These are phyloP conservation scores for Tetragnatha montana DNA, from an alignment of 2,888 invertebrate genomes.

Conservation along the genomic window DNA sequence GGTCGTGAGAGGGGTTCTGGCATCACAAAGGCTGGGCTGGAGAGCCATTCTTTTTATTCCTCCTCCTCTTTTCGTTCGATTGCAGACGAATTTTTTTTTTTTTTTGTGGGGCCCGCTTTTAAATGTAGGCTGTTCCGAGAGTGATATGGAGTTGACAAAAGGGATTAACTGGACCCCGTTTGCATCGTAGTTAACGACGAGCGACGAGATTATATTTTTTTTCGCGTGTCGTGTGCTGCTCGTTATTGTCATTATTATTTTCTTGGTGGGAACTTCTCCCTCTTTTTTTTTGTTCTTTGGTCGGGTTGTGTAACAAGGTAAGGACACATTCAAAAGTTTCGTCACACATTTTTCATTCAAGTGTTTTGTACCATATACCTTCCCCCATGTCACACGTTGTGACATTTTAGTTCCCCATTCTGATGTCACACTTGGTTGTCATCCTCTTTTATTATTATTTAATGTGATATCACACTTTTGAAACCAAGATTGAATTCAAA, in stretches of 20 bases:
- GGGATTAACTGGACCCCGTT: slow-evolving; percentile 47
- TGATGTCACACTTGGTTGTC: too few species aligned
- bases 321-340: background rate
- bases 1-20: slow-evolving; percentile 57
- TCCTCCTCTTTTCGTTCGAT: background rate
- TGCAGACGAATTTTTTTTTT: slow-evolving; percentile 41
- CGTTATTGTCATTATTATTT: background rate
- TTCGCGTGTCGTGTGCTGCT: background rate
- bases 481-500: too few species aligned
- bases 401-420: too few species aligned
- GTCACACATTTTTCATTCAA: too few species aligned
- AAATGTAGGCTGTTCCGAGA: slow-evolving; percentile 42
- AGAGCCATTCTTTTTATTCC: slow-evolving; percentile 34
- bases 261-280: background rate
- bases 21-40: slow-evolving; percentile 51
- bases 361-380: too few species aligned
- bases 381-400: too few species aligned
- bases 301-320: background rate
- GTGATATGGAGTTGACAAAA: slow-evolving; percentile 64
- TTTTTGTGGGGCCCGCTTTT: background rate
- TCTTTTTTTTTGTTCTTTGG: background rate
- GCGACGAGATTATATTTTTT: slow-evolving; percentile 21
- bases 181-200: slow-evolving; percentile 47
- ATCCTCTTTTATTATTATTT: too few species aligned
- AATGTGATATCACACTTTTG: too few species aligned